Base-by-base conservation (phyloP, 2,888 invertebrate genomes). In the Leptinotarsa tumamoca region DNA sequence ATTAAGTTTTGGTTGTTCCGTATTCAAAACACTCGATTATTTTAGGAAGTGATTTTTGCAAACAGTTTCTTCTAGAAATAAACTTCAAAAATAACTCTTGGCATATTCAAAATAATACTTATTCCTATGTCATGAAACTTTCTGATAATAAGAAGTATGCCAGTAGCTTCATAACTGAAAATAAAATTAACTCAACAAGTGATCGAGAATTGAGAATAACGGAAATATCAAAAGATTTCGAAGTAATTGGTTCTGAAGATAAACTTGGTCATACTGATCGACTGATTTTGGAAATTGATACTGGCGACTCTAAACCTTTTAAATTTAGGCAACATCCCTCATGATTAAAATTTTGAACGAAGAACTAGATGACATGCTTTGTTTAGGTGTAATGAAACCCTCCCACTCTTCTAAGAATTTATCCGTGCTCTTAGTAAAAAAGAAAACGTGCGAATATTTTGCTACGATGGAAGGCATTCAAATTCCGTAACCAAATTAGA, bases 21-120 rank as follows among this genome's bases (percentile, higher is more conserved):
- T 73, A 67, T 4, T 23, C 68, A 4, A 56, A 49, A 54, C 54
- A 67, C 13, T 4, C 67, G 13, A 50, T 73, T 58, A 73, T 73
- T 43, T 43, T 73, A 4, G 73, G 73, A 0, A 58, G 43, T n/a
- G 73, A 73, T 43, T 73, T 73, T 18, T 67, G 66, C 27, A 72
- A 67, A 33, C 21, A 21, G 21, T 21, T 21, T 21, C 21, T 21
- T 21, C 21, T 21, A 21, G 21, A 21, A 21, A 21, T 21, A 21
- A 21, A 21, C 21, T 21, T 21, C 21, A 21, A 21, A 21, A 21
- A 21, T 21, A 21, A 21, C 21, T 21, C 21, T 21, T 21, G 21
- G 21, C 18, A 50, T 68, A 14, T 58, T 33, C 27, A 54, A 5
- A 17, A n/a, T 54, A n/a, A 54, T 54, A 68, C 23, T 27, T n/a